A percentile compares a stretch with the other conserved stretches of the same genome.
Evolutionary conservation across 2,797 vertebrate genomes (phyloP).

Genomic region (Paramormyrops hopkinsi): DNA sequence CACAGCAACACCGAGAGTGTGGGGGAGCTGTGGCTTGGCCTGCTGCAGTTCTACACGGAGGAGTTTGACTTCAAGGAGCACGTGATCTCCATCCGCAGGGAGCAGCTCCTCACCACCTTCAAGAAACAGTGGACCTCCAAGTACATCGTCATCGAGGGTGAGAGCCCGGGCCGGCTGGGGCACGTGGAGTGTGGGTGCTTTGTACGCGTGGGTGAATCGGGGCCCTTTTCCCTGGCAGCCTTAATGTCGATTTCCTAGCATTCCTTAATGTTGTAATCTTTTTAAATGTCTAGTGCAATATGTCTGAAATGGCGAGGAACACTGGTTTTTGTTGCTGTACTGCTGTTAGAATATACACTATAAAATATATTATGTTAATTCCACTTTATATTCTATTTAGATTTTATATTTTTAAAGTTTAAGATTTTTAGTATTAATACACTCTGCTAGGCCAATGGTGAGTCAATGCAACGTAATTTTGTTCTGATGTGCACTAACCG

Average conservation of each 20-base stretch:
- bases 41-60: conserved; percentile 91
- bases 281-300: no score
- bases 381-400: no score
- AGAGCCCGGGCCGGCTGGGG: conserved; percentile 4
- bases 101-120: conserved; percentile 82
- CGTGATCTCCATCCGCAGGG: conserved; percentile 83
- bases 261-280: no score
- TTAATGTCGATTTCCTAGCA: background rate
- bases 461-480: no score
- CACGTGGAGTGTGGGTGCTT: background rate
- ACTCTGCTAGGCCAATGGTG: no score
- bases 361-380: no score
- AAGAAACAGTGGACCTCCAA: conserved; percentile 98
- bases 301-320: no score
- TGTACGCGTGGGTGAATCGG: background rate
- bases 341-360: no score
- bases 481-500: no score
- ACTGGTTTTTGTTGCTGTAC: no score
- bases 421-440: no score
- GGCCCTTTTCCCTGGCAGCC: background rate
- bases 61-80: conserved; percentile 94
- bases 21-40: conserved; percentile 85
- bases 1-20: conserved; percentile 78
- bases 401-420: no score
- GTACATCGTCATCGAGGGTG: conserved; percentile 94